Evolutionary conservation across 1,140 invertebrate genomes (phyloP).

Genomic region (Venustaconcha ellipsiformis): DNA sequence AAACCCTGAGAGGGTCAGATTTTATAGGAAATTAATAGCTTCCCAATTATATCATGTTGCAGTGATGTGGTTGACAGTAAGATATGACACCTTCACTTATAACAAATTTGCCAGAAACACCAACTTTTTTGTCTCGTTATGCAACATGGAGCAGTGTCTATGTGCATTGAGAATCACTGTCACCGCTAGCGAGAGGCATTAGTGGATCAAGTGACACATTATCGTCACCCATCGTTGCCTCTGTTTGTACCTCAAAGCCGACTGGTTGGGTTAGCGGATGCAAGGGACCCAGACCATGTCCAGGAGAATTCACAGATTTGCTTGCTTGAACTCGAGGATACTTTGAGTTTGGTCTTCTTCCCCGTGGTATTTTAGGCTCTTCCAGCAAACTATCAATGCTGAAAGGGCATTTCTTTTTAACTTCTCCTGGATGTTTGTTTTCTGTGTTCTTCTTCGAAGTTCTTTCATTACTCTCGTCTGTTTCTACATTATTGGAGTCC

Average conservation of each 20-base stretch:
- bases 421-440: conserved; percentile 5
- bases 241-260: conserved; percentile 47
- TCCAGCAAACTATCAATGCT: conserved; percentile 51
- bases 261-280: conserved; percentile 71
- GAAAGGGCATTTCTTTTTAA: conserved; percentile 40
- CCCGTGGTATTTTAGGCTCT: not conserved
- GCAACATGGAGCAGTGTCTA: too few relatives aligned
- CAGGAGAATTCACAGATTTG: conserved; percentile 67
- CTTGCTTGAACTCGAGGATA: conserved; percentile 71
- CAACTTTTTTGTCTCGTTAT: too few relatives aligned
- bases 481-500: not conserved
- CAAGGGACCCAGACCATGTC: conserved; percentile 65
- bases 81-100: too few relatives aligned
- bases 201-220: too few relatives aligned
- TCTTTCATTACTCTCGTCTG: not conserved
- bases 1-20: too few relatives aligned
- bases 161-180: too few relatives aligned
- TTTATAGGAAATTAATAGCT: too few relatives aligned
- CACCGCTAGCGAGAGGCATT: too few relatives aligned
- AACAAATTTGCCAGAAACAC: too few relatives aligned
- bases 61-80: too few relatives aligned
- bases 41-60: too few relatives aligned
- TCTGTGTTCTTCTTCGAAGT: not conserved
- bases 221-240: too few relatives aligned
- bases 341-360: conserved; percentile 67